Percentiles rank a stretch among this genome's conserved stretches.
phyloP scores from a whole-genome alignment of 2,888 invertebrate species.

The Miltochrista miniata region DNA sequence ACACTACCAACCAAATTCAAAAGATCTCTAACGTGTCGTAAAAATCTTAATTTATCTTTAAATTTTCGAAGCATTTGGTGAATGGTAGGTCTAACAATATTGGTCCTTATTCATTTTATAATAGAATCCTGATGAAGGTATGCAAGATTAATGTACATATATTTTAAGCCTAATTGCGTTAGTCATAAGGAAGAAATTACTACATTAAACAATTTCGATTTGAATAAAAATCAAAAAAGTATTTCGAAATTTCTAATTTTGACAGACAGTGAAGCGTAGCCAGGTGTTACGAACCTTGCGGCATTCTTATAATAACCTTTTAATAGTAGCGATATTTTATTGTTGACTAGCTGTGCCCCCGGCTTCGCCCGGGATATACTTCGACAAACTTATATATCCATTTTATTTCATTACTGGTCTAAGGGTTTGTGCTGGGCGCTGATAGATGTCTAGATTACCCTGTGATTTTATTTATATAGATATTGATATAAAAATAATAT shows the following conservation, averaged over 20 bases:
- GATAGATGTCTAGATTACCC: no score
- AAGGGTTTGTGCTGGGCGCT: no score
- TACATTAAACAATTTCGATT: constrained; percentile 24
- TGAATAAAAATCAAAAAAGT: constrained; percentile 39
- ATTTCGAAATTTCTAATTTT: constrained; percentile 42
- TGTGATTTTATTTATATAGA: no score
- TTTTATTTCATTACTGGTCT: no score
- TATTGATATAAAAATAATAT: no score
- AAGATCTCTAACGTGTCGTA: constrained; percentile 43
- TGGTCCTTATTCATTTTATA: constrained; percentile 27
- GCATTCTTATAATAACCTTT: constrained; percentile 12
- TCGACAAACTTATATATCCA: no score
- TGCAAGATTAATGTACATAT: constrained; percentile 15
- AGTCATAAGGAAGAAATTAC: constrained; percentile 29
- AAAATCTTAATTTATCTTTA: constrained; percentile 19
- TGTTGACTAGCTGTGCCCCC: not conserved
- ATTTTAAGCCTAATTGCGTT: constrained; percentile 27
- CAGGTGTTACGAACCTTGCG: constrained; percentile 40
- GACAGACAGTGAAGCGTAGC: constrained; percentile 46
- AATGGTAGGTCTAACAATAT: constrained; percentile 22
- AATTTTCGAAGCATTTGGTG: constrained; percentile 9
- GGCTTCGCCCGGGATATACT: no score
- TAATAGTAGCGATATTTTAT: not conserved
- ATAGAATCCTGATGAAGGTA: constrained; percentile 33
- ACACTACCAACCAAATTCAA: constrained; percentile 25